Conservation (phyloP, 2,888 invertebrate species). For the Philereme vetulata region DNA sequence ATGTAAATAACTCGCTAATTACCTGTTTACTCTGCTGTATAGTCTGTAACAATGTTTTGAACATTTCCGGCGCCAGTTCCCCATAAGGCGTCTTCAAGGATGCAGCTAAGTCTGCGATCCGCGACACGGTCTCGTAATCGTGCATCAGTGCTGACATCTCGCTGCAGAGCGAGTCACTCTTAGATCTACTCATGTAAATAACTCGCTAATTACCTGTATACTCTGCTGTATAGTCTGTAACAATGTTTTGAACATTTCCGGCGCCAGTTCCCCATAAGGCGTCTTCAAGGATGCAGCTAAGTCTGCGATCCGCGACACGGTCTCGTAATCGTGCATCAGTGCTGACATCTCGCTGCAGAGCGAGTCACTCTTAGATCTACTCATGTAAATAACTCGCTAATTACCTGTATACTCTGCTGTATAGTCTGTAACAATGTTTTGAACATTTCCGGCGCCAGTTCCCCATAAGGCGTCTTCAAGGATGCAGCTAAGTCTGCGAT, state of each 20-base stretch:
- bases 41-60: constrained; percentile 87
- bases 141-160: constrained; percentile 97
- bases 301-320: no score
- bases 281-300: no score
- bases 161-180: constrained; percentile 90
- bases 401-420: no score
- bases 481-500: no score
- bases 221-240: constrained; percentile 90
- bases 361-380: no score
- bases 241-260: constrained; percentile 88
- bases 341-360: no score
- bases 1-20: not conserved
- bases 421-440: no score
- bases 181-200: constrained; percentile 70
- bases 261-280: constrained; percentile 89
- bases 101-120: constrained; percentile 92
- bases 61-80: constrained; percentile 89
- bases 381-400: no score
- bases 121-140: constrained; percentile 95
- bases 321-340: no score
- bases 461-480: no score
- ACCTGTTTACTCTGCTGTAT: constrained; percentile 91
- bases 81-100: constrained; percentile 89
- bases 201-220: constrained; percentile 87
- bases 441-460: no score